Evolutionary conservation across 1,140 invertebrate species (phyloP).

Genomic region (Brachionus manjavacas): DNA sequence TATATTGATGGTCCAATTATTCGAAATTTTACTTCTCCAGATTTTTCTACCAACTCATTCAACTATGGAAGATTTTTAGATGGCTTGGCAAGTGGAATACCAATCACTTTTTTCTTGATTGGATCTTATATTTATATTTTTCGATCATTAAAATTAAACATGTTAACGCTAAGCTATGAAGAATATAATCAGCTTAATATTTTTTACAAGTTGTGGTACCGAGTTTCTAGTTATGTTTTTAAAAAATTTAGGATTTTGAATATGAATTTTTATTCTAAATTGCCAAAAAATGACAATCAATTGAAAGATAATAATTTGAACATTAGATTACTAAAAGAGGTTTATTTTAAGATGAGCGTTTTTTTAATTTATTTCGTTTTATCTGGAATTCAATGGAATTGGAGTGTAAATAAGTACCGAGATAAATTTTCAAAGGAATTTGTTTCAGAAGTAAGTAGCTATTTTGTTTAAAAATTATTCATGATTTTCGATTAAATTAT

Average conservation of each 20-base stretch:
- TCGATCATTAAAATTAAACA: background rate
- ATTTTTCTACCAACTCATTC: background rate
- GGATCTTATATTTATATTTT: conserved; percentile 16
- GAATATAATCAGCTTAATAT: background rate
- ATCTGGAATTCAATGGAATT: background rate
- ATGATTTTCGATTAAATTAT: no score
- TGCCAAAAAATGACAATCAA: background rate
- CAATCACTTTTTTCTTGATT: background rate
- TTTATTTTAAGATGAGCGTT: background rate
- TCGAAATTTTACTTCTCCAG: background rate
- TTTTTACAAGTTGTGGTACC: conserved; percentile 1
- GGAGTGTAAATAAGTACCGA: background rate
- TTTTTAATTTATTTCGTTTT: conserved; percentile 26
- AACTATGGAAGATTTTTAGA: background rate
- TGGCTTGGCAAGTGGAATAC: background rate
- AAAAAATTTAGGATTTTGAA: conserved; percentile 4
- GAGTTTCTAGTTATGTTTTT: background rate
- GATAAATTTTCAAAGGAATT: background rate
- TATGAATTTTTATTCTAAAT: background rate
- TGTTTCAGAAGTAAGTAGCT: background rate
- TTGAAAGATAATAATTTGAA: background rate
- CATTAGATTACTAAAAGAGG: background rate
- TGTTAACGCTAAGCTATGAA: background rate
- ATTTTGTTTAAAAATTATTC: no score
- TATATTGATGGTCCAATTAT: conserved; percentile 17